Percentiles rank a stretch among this genome's conserved stretches.
Conservation (phyloP, 2,797 vertebrate species). For the Phoebastria nigripes region DNA sequence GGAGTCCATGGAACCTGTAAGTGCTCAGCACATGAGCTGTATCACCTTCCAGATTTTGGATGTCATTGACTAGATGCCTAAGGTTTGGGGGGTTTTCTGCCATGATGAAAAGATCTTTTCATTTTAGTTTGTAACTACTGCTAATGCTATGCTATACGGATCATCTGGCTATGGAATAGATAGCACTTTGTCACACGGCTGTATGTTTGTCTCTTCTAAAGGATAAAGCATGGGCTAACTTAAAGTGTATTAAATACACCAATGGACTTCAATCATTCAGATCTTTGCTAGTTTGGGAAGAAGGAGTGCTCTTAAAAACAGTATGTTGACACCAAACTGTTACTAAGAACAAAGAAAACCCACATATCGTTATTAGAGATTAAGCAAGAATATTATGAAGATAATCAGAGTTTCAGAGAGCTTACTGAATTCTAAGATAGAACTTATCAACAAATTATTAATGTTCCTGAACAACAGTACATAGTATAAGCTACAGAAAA, state of each 20-base stretch:
- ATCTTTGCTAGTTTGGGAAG: neutral
- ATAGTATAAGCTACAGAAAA: neutral
- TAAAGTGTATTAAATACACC: neutral
- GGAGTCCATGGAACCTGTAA: neutral
- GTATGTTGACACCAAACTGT: neutral
- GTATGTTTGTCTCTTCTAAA: neutral
- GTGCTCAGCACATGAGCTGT: neutral
- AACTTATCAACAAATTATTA: neutral
- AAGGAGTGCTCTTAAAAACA: neutral
- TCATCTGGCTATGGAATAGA: neutral
- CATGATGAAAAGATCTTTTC: neutral
- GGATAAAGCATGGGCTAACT: neutral
- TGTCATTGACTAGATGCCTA: neutral
- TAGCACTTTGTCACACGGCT: neutral
- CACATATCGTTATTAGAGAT: neutral
- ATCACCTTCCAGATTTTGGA: neutral
- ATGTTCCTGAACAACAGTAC: neutral
- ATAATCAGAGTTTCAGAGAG: neutral
- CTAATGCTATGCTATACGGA: neutral
- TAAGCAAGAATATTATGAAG: neutral
- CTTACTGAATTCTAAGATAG: neutral
- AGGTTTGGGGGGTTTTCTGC: no score
- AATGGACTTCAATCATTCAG: neutral
- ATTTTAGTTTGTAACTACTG: neutral
- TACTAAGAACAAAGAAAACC: neutral